Conservation (phyloP, 2,113 vertebrate genomes). For the Centropus unirufus region DNA sequence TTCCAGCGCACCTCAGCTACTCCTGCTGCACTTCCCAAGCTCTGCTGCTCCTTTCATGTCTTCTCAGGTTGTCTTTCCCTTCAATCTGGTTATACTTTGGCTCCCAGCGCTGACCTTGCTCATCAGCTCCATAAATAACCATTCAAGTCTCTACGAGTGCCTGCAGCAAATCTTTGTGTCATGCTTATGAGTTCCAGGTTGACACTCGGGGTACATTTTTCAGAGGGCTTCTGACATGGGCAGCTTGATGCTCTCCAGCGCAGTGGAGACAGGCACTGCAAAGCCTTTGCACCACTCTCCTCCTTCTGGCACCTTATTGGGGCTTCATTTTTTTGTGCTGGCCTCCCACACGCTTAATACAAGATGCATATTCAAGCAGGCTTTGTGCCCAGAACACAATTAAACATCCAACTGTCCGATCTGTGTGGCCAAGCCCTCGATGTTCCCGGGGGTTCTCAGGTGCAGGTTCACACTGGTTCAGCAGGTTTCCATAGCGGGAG, state of each 20-base stretch:
- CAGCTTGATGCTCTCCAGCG: background rate
- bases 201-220: background rate
- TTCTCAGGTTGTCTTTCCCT: background rate
- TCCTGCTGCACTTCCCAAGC: background rate
- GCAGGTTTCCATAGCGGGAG: slow-evolving; percentile 43
- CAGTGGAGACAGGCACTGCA: background rate
- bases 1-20: background rate
- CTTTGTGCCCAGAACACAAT: slow-evolving; percentile 45
- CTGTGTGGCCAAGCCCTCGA: slow-evolving; percentile 39
- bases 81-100: background rate
- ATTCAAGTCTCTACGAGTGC: background rate
- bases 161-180: background rate
- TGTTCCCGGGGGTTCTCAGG: slow-evolving; percentile 42
- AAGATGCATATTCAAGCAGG: slow-evolving; percentile 32
- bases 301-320: slow-evolving; percentile 33
- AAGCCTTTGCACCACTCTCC: background rate
- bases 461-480: slow-evolving; percentile 65
- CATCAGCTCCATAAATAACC: background rate
- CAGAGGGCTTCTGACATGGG: background rate
- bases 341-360: slow-evolving; percentile 41
- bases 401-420: slow-evolving; percentile 56
- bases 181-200: background rate
- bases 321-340: slow-evolving; percentile 37
- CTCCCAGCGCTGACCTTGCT: background rate
- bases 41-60: background rate